Evolutionary conservation across 2,113 vertebrate genomes (phyloP).

Genomic region (Solea solea): DNA sequence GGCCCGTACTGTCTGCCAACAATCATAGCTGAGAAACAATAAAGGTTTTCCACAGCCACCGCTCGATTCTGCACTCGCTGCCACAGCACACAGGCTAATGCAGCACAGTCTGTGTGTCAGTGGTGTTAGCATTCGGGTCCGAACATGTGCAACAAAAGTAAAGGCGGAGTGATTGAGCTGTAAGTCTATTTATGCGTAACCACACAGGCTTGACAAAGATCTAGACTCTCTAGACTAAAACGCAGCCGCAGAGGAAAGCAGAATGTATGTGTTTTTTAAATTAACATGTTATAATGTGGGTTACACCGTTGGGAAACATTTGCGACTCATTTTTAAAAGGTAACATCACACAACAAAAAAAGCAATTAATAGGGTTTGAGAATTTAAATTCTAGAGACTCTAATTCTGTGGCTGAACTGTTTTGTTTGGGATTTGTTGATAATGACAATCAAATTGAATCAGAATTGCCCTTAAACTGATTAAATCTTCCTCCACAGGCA

Average conservation of each 20-base stretch:
- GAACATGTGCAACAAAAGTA: not conserved
- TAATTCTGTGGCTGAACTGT: too few species aligned
- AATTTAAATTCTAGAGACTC: too few species aligned
- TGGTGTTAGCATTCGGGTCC: not conserved
- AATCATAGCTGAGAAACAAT: not conserved
- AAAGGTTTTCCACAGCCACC: not conserved
- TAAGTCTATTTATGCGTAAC: not conserved
- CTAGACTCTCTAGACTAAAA: too few species aligned
- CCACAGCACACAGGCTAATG: not conserved
- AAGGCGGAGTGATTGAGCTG: not conserved
- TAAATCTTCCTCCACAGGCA: conserved; percentile 80
- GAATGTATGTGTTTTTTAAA: too few species aligned
- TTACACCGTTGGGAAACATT: too few species aligned
- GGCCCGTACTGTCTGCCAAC: too few species aligned
- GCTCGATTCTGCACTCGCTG: not conserved
- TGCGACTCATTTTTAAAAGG: too few species aligned
- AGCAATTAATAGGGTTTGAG: too few species aligned
- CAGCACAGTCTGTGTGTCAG: not conserved
- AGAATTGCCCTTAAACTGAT: not conserved
- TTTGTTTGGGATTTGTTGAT: not conserved
- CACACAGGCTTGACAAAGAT: too few species aligned
- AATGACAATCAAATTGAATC: not conserved
- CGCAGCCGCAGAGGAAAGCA: too few species aligned
- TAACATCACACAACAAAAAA: too few species aligned
- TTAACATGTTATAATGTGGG: too few species aligned